These are phyloP conservation scores for Callitettix versicolor DNA, from an alignment of 1,140 invertebrate genomes.

Conservation along the genomic window DNA sequence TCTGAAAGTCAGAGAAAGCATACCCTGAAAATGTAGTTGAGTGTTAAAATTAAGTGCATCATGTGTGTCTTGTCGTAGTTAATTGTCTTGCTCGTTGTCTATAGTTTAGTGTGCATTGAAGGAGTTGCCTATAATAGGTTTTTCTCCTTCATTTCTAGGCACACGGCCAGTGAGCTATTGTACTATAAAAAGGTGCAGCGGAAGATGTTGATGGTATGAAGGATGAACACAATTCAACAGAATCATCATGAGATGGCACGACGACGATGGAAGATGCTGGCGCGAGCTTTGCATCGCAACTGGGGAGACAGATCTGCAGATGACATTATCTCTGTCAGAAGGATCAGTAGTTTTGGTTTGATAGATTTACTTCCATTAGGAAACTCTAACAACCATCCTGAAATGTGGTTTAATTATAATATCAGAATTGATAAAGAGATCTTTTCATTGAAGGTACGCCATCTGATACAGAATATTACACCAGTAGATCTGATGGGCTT, in stretches of 20 bases:
- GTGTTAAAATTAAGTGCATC: too few relatives aligned
- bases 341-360: conserved; percentile 45
- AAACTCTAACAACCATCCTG: conserved; percentile 18
- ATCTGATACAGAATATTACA: conserved; percentile 48
- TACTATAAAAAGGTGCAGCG: background rate
- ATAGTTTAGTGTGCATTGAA: too few relatives aligned
- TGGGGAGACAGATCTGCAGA: conserved; percentile 28
- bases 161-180: too few relatives aligned
- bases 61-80: too few relatives aligned
- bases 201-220: conserved; percentile 1
- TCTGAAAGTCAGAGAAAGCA: too few relatives aligned
- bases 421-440: conserved; percentile 34
- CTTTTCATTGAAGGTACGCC: conserved; percentile 43
- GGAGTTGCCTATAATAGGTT: too few relatives aligned
- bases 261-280: conserved; percentile 56
- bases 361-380: conserved; percentile 32
- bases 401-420: conserved; percentile 44
- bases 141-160: too few relatives aligned
- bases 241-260: conserved; percentile 36
- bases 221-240: conserved; percentile 1
- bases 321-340: conserved; percentile 35
- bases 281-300: conserved; percentile 44
- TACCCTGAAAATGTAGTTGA: too few relatives aligned
- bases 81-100: too few relatives aligned
- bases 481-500: conserved; percentile 67